Conservation (phyloP, 1,140 invertebrate species). For the Armadillidium nasatum region DNA sequence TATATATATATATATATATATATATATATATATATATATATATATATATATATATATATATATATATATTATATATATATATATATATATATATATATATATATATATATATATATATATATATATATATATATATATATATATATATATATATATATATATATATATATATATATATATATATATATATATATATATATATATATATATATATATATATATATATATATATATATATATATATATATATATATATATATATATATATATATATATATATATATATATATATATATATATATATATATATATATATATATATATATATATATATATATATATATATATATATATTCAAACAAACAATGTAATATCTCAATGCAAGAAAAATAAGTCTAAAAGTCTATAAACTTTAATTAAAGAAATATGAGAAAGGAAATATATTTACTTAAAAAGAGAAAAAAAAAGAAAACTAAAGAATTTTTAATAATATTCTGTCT, state of each 20-base stretch:
- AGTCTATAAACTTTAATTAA: no score
- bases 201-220: conserved; percentile 1
- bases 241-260: not conserved
- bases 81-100: not conserved
- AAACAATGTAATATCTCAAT: no score
- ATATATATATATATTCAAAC: no score
- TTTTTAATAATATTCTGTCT: no score
- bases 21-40: not conserved
- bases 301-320: conserved; percentile 1
- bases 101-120: conserved; percentile 1
- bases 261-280: conserved; percentile 3
- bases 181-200: conserved; percentile 1
- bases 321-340: not conserved
- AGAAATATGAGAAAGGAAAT: no score
- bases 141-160: not conserved
- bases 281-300: not conserved
- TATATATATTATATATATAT: not conserved
- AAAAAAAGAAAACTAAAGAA: no score
- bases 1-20: conserved; percentile 1
- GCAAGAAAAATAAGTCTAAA: no score
- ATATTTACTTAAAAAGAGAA: no score
- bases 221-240: not conserved
- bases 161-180: not conserved
- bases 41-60: not conserved
- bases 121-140: not conserved